Evolutionary conservation across 2,797 vertebrate species (phyloP).

Genomic region (Hirundo rustica): DNA sequence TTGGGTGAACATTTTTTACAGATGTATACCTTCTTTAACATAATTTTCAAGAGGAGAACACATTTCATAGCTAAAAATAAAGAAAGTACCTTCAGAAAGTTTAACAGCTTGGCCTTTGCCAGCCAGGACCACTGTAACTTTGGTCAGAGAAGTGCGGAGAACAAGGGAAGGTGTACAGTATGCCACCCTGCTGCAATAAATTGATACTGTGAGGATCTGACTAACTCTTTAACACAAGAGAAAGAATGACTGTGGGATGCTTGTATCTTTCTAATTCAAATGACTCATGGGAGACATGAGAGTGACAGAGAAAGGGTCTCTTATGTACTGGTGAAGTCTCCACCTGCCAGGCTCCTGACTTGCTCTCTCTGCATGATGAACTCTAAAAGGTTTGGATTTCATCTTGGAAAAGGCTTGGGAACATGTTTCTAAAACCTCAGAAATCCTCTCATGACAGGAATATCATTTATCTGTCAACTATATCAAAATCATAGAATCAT

Average conservation of each 20-base stretch:
- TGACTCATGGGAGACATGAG: background rate
- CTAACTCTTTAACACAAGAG: background rate
- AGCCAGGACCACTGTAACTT: background rate
- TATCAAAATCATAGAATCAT: background rate
- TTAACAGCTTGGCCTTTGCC: background rate
- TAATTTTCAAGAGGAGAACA: background rate
- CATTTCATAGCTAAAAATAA: background rate
- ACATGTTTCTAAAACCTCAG: background rate
- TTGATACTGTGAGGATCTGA: background rate
- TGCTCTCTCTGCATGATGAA: background rate
- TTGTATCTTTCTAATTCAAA: background rate
- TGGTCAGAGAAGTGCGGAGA: background rate
- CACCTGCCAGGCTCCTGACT: background rate
- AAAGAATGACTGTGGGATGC: background rate
- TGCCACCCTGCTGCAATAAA: fast-evolving
- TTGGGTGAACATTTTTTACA: background rate
- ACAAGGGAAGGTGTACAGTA: background rate
- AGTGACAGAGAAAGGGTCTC: background rate
- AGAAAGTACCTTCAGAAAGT: background rate
- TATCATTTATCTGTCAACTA: background rate
- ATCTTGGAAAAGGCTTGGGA: background rate
- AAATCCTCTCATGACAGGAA: background rate
- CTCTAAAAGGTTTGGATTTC: background rate
- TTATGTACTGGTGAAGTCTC: background rate
- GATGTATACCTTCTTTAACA: background rate